Conservation (phyloP, 2,113 vertebrate genomes). For the Oryzias melastigma region DNA sequence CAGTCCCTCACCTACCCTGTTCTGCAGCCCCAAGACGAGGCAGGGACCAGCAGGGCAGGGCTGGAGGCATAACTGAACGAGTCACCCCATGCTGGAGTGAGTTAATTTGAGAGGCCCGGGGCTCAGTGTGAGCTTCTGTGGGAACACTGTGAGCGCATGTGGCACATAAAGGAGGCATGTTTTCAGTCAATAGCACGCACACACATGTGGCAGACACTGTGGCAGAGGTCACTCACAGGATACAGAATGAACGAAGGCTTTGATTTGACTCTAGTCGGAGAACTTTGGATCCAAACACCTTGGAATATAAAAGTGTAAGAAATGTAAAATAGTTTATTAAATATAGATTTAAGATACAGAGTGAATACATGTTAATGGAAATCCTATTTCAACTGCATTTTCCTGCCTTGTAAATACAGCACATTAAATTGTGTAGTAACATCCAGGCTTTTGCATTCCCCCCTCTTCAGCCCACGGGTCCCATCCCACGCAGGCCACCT, state of each 20-base stretch:
- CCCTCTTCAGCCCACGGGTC: conserved; percentile 56
- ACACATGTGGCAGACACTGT: conserved; percentile 10
- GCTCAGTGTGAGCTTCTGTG: conserved; percentile 28
- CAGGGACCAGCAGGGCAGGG: conserved; percentile 20
- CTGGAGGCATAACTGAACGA: conserved; percentile 20
- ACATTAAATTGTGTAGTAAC: conserved; percentile 34
- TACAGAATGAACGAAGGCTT: too few relatives aligned
- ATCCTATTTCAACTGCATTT: conserved; percentile 6
- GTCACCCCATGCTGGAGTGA: conserved; percentile 47
- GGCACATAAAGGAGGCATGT: conserved; percentile 58
- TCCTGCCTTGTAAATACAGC: conserved; percentile 36
- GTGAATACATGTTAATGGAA: conserved; percentile 21
- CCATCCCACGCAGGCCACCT: conserved; percentile 53
- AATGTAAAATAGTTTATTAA: conserved; percentile 7
- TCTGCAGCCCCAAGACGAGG: conserved; percentile 23
- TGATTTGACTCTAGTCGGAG: conserved; percentile 4
- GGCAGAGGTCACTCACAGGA: conserved; percentile 24
- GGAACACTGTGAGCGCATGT: conserved; percentile 48
- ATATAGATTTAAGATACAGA: conserved; percentile 7
- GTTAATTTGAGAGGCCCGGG: conserved; percentile 53
- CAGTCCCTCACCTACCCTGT: neutral
- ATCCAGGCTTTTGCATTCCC: conserved; percentile 51
- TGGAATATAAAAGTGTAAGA: conserved; percentile 2
- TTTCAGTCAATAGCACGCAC: conserved; percentile 36
- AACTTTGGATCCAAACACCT: conserved; percentile 3